A percentile compares a stretch with the other conserved stretches of the same genome.
These are phyloP conservation scores for Heliconius hermathena DNA, from an alignment of 1,140 invertebrate species.

Conservation along the genomic window DNA sequence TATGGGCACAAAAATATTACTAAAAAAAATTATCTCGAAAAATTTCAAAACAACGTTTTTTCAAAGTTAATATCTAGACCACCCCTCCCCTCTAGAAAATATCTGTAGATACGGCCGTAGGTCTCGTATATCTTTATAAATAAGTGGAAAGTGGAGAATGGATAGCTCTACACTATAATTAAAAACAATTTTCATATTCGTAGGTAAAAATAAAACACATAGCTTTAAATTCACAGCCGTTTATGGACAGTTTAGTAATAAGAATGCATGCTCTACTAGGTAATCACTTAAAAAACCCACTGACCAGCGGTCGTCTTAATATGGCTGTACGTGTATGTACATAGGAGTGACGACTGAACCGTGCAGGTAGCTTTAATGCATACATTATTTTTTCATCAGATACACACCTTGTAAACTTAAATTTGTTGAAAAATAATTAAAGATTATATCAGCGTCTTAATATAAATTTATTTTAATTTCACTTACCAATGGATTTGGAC, in stretches of 20 bases:
- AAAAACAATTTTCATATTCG: neutral
- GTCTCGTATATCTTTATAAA: neutral
- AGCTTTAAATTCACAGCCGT: neutral
- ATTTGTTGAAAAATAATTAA: neutral
- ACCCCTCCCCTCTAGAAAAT: no score
- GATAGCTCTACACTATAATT: neutral
- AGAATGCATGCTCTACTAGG: slow-evolving; percentile 12
- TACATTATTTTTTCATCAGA: neutral
- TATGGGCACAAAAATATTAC: no score
- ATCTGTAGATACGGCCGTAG: no score
- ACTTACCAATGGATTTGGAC: neutral
- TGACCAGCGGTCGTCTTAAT: neutral
- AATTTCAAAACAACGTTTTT: no score
- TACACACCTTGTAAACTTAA: neutral
- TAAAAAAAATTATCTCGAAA: no score
- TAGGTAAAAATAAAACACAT: neutral
- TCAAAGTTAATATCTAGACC: no score
- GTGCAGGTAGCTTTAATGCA: neutral
- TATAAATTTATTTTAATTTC: neutral
- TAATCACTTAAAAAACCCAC: neutral
- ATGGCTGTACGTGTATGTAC: neutral
- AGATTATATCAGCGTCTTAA: neutral
- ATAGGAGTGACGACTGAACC: neutral
- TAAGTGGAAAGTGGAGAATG: neutral
- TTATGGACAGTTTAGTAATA: neutral